phyloP scores from a whole-genome alignment of 2,113 vertebrate species.

The Silurus glanis region DNA sequence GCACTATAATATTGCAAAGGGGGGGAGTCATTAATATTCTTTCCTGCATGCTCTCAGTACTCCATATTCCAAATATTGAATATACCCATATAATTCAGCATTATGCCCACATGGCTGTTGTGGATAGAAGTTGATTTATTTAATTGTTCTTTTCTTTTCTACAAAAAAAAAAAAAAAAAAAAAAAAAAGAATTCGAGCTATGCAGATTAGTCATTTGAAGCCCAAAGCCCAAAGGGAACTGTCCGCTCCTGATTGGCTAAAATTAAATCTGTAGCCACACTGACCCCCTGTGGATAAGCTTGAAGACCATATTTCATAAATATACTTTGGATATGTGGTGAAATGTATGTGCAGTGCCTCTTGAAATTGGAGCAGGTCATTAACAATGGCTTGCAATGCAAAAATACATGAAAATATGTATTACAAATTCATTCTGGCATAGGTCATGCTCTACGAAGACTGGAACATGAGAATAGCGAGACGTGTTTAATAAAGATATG shows the following conservation, averaged over 20 bases:
- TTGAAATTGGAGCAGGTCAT: background rate
- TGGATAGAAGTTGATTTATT: background rate
- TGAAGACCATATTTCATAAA: background rate
- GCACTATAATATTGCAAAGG: background rate
- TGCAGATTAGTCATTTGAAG: background rate
- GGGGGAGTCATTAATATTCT: background rate
- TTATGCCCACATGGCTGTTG: background rate
- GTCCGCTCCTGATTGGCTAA: slow-evolving; percentile 1
- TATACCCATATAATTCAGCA: background rate
- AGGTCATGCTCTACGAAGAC: background rate
- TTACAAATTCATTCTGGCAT: background rate
- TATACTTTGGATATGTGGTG: background rate
- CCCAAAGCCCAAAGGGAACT: background rate
- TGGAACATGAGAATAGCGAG: background rate
- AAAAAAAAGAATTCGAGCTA: background rate
- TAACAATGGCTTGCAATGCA: background rate
- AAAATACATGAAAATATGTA: background rate
- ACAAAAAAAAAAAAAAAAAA: background rate
- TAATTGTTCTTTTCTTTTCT: background rate
- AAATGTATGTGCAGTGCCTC: background rate
- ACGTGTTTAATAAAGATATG: slow-evolving; percentile 1
- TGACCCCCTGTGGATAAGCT: slow-evolving; percentile 11
- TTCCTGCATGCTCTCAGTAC: background rate
- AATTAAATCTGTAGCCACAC: slow-evolving; percentile 14
- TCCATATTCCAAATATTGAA: background rate